These are phyloP conservation scores for Ommatoiulus sabulosus DNA, from an alignment of 2,888 invertebrate genomes.

Conservation along the genomic window DNA sequence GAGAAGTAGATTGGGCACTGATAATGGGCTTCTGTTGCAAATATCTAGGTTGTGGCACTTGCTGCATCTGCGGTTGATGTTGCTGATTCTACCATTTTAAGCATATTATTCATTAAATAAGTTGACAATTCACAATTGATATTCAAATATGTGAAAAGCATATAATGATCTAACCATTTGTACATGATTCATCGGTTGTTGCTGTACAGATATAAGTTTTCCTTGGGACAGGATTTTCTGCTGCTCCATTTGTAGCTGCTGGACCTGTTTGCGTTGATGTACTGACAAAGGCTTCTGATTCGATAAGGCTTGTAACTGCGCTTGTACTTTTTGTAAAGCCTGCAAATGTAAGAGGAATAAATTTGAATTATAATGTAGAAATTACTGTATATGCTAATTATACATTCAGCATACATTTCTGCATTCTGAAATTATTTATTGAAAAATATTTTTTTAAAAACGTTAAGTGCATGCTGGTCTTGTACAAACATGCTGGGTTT, in stretches of 20 bases:
- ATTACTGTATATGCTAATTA: no score
- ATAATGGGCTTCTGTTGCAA: constrained; percentile 55
- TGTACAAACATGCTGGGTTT: no score
- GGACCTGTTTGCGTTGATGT: constrained; percentile 72
- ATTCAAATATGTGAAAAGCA: neutral
- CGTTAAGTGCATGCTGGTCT: no score
- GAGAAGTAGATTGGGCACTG: neutral
- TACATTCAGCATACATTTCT: no score
- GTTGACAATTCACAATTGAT: neutral
- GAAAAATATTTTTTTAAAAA: no score
- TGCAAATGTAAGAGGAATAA: constrained; percentile 61
- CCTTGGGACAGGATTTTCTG: constrained; percentile 79
- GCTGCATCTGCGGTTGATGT: constrained; percentile 58
- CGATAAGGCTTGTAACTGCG: constrained; percentile 74
- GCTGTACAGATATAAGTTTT: constrained; percentile 75
- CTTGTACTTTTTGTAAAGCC: constrained; percentile 75
- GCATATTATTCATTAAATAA: neutral
- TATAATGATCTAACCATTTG: constrained; percentile 2
- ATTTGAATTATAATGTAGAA: neutral
- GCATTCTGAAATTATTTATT: no score
- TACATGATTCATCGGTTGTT: constrained; percentile 59
- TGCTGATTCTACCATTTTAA: constrained; percentile 56
- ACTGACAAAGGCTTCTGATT: constrained; percentile 72
- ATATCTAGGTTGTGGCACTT: constrained; percentile 44
- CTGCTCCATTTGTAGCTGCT: constrained; percentile 77